These are phyloP conservation scores for Cydia fagiglandana DNA, from an alignment of 1,140 invertebrate species.

Conservation along the genomic window DNA sequence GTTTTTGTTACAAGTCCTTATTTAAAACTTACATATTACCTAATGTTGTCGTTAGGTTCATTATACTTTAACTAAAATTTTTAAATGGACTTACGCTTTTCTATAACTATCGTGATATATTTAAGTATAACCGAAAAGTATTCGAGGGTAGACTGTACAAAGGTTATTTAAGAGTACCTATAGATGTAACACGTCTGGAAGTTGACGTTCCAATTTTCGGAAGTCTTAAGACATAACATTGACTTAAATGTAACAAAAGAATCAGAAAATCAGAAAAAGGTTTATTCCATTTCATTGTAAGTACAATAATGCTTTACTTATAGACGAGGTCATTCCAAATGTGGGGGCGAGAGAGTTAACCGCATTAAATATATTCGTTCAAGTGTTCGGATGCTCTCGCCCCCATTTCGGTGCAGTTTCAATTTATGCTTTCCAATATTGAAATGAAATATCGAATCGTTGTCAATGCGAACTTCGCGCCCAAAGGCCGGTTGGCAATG, in stretches of 20 bases:
- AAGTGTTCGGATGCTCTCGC: constrained; percentile 35
- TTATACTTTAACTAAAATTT: too few relatives aligned
- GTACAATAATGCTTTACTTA: neutral
- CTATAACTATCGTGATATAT: too few relatives aligned
- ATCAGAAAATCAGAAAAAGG: neutral
- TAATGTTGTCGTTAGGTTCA: too few relatives aligned
- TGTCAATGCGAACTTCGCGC: constrained; percentile 29
- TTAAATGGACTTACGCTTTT: too few relatives aligned
- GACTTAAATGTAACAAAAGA: neutral
- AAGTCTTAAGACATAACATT: neutral
- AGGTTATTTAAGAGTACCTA: too few relatives aligned
- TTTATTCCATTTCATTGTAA: constrained; percentile 3
- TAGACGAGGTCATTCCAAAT: constrained; percentile 37
- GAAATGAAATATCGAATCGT: constrained; percentile 32
- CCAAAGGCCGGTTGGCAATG: neutral
- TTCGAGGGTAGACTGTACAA: too few relatives aligned
- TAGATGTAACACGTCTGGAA: too few relatives aligned
- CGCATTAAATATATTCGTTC: constrained; percentile 47
- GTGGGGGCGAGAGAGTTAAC: constrained; percentile 46
- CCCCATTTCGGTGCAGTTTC: constrained; percentile 35
- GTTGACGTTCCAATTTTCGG: too few relatives aligned
- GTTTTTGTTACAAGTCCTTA: too few relatives aligned
- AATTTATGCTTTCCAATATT: constrained; percentile 37
- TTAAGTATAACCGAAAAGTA: too few relatives aligned
- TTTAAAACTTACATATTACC: too few relatives aligned